Evolutionary conservation across 2,113 vertebrate genomes (phyloP).

Genomic region (Progne subis): DNA sequence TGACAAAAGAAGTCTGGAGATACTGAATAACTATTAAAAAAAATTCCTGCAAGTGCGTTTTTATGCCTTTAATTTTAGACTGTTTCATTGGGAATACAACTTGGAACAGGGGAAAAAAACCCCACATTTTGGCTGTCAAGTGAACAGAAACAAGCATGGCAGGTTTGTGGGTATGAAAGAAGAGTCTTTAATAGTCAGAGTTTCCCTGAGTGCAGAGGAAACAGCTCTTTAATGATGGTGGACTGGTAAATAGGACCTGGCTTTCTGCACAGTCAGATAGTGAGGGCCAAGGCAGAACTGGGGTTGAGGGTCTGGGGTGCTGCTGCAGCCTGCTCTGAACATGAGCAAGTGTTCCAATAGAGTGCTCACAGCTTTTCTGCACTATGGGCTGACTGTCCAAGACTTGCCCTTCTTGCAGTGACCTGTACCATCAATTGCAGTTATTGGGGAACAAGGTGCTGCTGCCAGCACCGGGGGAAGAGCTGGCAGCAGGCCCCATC

Average conservation of each 20-base stretch:
- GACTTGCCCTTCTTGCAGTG: neutral
- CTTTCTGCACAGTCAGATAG: neutral
- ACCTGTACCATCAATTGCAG: neutral
- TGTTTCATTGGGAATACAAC: neutral
- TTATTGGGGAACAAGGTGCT: neutral
- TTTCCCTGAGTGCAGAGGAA: neutral
- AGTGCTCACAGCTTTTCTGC: neutral
- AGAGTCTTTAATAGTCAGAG: neutral
- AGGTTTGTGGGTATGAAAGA: neutral
- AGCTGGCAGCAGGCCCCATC: slow-evolving; percentile 3
- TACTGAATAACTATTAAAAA: neutral
- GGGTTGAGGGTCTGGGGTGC: neutral
- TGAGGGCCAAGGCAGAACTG: neutral
- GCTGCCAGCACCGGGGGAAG: neutral
- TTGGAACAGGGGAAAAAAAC: neutral
- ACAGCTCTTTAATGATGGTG: neutral
- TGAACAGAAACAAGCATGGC: neutral
- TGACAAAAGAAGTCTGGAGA: neutral
- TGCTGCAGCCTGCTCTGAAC: neutral
- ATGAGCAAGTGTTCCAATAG: neutral
- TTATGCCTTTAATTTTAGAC: neutral
- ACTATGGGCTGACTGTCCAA: neutral
- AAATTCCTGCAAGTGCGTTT: neutral
- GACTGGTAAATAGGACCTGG: neutral
- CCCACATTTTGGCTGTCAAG: neutral